phyloP scores from a whole-genome alignment of 2,888 invertebrate species.

The Hirtodrosophila trivittata region DNA sequence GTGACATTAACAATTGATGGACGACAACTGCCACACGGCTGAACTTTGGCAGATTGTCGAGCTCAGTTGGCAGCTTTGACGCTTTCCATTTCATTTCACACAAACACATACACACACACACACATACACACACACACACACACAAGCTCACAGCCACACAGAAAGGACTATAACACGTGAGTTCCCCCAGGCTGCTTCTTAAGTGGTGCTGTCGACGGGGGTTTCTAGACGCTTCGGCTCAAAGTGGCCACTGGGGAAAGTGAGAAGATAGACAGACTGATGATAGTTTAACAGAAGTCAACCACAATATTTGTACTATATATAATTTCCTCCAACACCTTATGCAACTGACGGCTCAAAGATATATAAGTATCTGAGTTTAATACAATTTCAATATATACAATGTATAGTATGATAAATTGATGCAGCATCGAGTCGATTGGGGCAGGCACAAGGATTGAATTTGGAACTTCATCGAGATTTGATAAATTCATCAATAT shows the following conservation, averaged over 20 bases:
- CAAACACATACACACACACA: conserved; percentile 27
- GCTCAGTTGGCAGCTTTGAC: conserved; percentile 60
- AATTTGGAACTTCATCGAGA: no score
- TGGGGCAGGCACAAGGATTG: not conserved
- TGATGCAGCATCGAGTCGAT: no score
- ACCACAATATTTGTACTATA: conserved; percentile 44
- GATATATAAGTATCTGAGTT: no score
- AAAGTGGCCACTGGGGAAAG: conserved; percentile 36
- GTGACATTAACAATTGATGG: conserved; percentile 77
- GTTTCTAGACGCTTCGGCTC: conserved; percentile 10
- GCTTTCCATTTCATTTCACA: conserved; percentile 55
- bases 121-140: conserved; percentile 1
- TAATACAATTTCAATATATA: no score
- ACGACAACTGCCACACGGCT: conserved; percentile 53
- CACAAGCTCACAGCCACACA: not conserved
- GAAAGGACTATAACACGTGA: conserved; percentile 2
- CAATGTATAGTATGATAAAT: no score
- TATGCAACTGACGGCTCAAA: no score
- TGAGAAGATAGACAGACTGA: conserved; percentile 5
- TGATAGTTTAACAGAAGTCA: conserved; percentile 37
- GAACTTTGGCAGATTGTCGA: conserved; percentile 62
- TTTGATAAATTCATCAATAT: no score
- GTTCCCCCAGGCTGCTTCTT: conserved; percentile 26
- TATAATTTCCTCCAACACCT: no score
- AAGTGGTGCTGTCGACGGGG: conserved; percentile 23